Conservation (phyloP, 2,888 invertebrate species). For the Conops quadrifasciatus region DNA sequence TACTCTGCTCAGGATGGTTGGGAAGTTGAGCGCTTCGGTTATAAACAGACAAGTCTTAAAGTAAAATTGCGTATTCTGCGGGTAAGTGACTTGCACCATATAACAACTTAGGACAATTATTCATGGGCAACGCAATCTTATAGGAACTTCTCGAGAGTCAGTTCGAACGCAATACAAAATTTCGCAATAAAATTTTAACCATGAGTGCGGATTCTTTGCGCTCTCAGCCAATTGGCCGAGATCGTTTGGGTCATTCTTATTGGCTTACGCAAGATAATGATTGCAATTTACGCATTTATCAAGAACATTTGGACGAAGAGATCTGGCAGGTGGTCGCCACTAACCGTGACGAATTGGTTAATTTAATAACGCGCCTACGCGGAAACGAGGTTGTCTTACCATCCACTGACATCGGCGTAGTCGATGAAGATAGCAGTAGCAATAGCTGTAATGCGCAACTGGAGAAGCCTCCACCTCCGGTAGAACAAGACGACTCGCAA, state of each 20-base stretch:
- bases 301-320: constrained; percentile 96
- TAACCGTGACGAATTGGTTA: constrained; percentile 80
- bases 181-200: constrained; percentile 87
- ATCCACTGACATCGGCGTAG: constrained; percentile 67
- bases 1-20: constrained; percentile 89
- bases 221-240: constrained; percentile 88
- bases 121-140: constrained; percentile 39
- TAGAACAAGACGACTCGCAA: constrained; percentile 66
- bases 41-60: constrained; percentile 87
- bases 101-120: not conserved
- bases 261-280: constrained; percentile 93
- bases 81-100: constrained; percentile 72
- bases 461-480: constrained; percentile 51
- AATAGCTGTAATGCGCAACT: constrained; percentile 55
- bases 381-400: constrained; percentile 74
- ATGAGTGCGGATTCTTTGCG: constrained; percentile 82
- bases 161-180: constrained; percentile 92
- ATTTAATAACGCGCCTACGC: constrained; percentile 78
- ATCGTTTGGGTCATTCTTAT: constrained; percentile 89
- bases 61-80: constrained; percentile 90
- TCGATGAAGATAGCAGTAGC: constrained; percentile 74
- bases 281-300: constrained; percentile 89
- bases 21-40: constrained; percentile 96
- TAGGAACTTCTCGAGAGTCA: constrained; percentile 91
- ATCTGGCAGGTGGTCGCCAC: constrained; percentile 93